These are phyloP conservation scores for Conger conger DNA, from an alignment of 2,113 vertebrate species.

Conservation along the genomic window DNA sequence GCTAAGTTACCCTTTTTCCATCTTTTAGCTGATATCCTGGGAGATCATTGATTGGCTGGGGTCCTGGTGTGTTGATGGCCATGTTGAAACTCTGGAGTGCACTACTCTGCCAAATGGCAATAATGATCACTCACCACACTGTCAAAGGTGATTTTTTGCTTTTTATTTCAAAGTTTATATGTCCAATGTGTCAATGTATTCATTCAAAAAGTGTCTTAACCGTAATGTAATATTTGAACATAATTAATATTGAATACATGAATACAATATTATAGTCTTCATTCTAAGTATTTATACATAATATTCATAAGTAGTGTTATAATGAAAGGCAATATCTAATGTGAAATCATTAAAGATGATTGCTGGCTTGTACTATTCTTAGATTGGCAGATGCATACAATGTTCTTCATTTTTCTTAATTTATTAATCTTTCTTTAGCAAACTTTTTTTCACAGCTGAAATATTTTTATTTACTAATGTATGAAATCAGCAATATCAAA, in stretches of 20 bases:
- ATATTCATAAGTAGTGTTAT: too few species aligned
- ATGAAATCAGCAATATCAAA: neutral
- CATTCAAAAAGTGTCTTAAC: neutral
- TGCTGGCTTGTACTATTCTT: neutral
- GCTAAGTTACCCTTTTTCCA: neutral
- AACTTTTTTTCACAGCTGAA: too few species aligned
- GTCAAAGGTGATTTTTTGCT: conserved; percentile 14
- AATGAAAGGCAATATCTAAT: neutral
- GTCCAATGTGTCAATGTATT: neutral
- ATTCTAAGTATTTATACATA: neutral
- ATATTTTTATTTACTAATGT: neutral
- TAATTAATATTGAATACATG: neutral
- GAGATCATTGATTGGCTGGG: neutral
- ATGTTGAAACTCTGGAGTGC: conserved; percentile 21
- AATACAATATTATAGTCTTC: neutral
- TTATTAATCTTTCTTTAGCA: neutral
- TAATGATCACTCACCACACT: conserved; percentile 4
- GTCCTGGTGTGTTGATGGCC: neutral
- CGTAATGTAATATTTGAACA: neutral
- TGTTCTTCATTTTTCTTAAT: neutral
- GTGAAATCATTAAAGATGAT: neutral
- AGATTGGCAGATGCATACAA: neutral
- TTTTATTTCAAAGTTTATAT: neutral
- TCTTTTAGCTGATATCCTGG: neutral
- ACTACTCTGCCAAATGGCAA: conserved; percentile 24